Evolutionary conservation across 2,113 vertebrate species (phyloP).

Genomic region (Corythornis vintsioides): DNA sequence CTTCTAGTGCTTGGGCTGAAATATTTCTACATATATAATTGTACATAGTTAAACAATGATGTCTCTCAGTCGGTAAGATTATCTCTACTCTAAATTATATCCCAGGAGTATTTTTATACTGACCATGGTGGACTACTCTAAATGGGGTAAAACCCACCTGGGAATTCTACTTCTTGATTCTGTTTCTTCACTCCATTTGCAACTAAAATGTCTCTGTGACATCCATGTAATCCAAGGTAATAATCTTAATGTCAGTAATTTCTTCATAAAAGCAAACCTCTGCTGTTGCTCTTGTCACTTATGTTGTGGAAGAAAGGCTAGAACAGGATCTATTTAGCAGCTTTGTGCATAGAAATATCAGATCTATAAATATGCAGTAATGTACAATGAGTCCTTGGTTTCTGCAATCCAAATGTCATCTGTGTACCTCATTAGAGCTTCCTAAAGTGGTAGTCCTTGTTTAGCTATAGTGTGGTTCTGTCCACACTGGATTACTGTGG

Average conservation of each 20-base stretch:
- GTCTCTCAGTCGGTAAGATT: not conserved
- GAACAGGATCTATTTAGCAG: not conserved
- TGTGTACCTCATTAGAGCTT: not conserved
- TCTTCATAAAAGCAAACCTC: not conserved
- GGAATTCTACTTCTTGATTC: not conserved
- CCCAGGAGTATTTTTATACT: not conserved
- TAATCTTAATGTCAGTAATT: not conserved
- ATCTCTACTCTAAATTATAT: not conserved
- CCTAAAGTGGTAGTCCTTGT: not conserved
- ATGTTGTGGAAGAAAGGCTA: not conserved
- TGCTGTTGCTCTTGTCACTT: not conserved
- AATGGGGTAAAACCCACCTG: not conserved
- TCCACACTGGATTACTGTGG: not conserved
- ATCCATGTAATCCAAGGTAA: not conserved
- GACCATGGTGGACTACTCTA: not conserved
- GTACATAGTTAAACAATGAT: not conserved
- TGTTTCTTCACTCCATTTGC: not conserved
- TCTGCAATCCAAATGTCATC: not conserved
- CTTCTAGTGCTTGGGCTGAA: not conserved
- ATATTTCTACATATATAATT: not conserved
- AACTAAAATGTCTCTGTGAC: not conserved
- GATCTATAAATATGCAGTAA: not conserved
- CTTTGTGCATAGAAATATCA: not conserved
- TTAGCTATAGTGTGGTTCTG: not conserved
- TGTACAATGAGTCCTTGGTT: not conserved